phyloP scores from a whole-genome alignment of 2,113 vertebrate genomes.

The Amphiprion ocellaris region DNA sequence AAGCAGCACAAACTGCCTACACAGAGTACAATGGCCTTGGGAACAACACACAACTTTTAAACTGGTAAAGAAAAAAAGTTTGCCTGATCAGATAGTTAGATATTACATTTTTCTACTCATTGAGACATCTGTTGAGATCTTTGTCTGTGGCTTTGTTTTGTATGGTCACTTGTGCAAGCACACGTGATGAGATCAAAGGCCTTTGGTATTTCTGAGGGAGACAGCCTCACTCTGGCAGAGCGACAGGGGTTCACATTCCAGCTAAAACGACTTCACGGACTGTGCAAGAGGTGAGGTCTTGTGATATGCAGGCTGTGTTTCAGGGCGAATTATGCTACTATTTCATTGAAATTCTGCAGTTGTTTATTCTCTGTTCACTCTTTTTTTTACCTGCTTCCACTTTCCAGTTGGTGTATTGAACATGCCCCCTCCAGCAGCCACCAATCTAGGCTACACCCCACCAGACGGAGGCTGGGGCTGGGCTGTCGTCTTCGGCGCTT shows the following conservation, averaged over 20 bases:
- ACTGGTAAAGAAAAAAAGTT: background rate
- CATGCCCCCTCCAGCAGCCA: slow-evolving; percentile 74
- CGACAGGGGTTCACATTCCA: slow-evolving; percentile 20
- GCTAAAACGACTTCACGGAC: slow-evolving; percentile 18
- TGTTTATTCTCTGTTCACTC: slow-evolving; percentile 32
- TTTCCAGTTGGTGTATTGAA: slow-evolving; percentile 47
- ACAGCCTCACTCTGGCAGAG: slow-evolving; percentile 16
- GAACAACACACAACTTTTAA: slow-evolving; percentile 2
- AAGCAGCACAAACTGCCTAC: background rate
- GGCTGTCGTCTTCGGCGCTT: slow-evolving; percentile 82
- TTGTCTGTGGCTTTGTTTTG: slow-evolving; percentile 5
- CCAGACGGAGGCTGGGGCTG: slow-evolving; percentile 89
- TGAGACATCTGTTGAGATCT: background rate
- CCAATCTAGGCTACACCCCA: slow-evolving; percentile 78
- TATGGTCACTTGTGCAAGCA: slow-evolving; percentile 21
- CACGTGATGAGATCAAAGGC: slow-evolving; percentile 73
- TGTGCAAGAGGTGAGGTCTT: slow-evolving; percentile 55
- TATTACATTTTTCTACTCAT: no score
- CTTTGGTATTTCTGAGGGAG: slow-evolving; percentile 37
- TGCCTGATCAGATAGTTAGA: no score
- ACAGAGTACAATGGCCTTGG: background rate
- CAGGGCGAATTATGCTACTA: background rate
- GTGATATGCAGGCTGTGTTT: slow-evolving; percentile 1
- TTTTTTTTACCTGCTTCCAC: slow-evolving; percentile 44
- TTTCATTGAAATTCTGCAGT: background rate